Conservation (phyloP, 1,140 invertebrate genomes). For the Chironomus striatipennis region DNA sequence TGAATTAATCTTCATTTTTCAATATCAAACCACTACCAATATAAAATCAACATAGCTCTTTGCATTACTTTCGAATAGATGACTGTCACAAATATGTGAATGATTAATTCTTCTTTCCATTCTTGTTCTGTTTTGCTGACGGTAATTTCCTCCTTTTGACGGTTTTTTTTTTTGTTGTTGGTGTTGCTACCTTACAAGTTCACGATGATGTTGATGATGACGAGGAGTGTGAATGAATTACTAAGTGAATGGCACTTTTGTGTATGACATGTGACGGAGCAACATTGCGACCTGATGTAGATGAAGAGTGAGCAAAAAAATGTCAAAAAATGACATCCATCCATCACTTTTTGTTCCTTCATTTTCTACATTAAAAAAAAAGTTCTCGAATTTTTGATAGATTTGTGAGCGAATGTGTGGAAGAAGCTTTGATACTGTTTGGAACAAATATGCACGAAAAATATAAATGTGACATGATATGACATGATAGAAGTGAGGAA, state of each 20-base stretch:
- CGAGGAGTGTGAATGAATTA: background rate
- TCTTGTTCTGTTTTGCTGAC: background rate
- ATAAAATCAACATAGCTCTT: background rate
- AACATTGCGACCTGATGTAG: background rate
- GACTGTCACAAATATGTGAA: conserved; percentile 22
- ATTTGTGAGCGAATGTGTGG: no score
- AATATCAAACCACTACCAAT: background rate
- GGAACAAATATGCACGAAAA: no score
- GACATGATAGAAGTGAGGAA: no score
- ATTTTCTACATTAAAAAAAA: background rate
- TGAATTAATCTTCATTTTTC: conserved; percentile 7
- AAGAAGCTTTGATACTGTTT: no score
- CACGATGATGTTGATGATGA: background rate
- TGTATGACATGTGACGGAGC: background rate
- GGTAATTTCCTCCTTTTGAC: background rate
- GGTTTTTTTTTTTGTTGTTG: no score
- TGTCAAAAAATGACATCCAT: background rate
- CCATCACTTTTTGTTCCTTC: background rate
- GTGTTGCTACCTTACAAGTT: background rate
- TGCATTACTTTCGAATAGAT: background rate
- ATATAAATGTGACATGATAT: no score
- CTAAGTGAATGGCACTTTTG: conserved; percentile 18
- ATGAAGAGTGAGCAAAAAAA: background rate
- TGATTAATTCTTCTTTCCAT: background rate
- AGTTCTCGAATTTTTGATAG: no score